Evolutionary conservation across 1,140 invertebrate genomes (phyloP), one percentile per base, ranked within the genome.

Genomic region (Euschistus heros): DNA sequence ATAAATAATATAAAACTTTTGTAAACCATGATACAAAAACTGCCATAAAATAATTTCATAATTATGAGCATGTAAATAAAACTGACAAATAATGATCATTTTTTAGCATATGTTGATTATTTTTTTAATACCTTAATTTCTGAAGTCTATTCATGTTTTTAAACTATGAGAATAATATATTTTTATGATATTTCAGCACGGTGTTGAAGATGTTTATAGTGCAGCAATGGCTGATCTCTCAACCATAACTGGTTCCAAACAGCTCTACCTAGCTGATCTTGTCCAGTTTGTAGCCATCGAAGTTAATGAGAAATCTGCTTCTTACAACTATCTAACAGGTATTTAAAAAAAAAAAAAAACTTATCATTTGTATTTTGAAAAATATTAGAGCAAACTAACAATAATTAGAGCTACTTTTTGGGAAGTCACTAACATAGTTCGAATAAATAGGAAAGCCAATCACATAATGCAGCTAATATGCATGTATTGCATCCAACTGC

Each of bases 231-330:
- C 66, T 20, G 70, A 81, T 0, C 70, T 83, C 46, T 77, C 77
- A 0, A 74, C 80, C 10, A 78, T 83, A 7, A 80, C 81, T 18
- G 71, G 75, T 14, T 76, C 77, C 42, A 76, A 79, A 55, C 77
- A 78, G 10, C 71, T 82, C 1, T 82, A 81, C 68, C 78, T 83
- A 0, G 79, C 82, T 65, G 82, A 83, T 71, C 70, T 84, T 66
- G 81, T 82, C 2, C 82, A 84, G 69, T 79, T 81, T 62, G 82
- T 83, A 0, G 80, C 80, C 15, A 76, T 84, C 0, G 76, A 80
- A 20, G 79, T 83, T 4, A 80, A 83, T 68, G 79, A 81, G 57
- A 65, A 67, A 18, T 50, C 46, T 47, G 44, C 65, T 10, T 37
- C 47, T 27, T 30, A 62, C 22, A 71, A 71, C 50, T 64, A 66